Evolutionary conservation across 2,797 vertebrate genomes (phyloP).

Genomic region (Premnoplex brunnescens): DNA sequence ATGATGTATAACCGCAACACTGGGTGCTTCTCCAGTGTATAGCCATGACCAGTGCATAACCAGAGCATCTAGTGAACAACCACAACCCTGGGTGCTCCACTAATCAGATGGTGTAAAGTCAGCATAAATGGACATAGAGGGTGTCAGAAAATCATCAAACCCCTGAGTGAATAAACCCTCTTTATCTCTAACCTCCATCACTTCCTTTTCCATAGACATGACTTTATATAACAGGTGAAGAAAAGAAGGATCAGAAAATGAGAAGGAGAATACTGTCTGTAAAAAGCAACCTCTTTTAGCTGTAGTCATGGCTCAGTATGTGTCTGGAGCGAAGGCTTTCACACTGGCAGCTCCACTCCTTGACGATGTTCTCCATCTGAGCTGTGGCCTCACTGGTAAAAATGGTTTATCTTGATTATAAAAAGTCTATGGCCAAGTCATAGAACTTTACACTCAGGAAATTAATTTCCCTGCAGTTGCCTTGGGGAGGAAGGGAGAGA

Average conservation of each 20-base stretch:
- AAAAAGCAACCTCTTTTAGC: background rate
- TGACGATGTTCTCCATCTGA: background rate
- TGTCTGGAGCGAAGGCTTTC: background rate
- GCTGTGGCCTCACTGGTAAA: background rate
- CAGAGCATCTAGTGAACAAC: background rate
- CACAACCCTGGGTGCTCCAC: accelerated
- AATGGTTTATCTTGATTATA: background rate
- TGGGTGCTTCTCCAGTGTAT: background rate
- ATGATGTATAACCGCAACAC: background rate
- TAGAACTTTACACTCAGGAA: background rate
- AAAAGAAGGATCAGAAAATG: background rate
- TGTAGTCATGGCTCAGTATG: background rate
- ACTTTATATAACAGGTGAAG: background rate
- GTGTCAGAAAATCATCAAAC: background rate
- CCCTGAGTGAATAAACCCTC: background rate
- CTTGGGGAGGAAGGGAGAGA: accelerated
- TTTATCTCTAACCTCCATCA: background rate
- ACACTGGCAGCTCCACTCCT: background rate
- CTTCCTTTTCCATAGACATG: background rate
- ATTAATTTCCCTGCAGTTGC: background rate
- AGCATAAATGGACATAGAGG: background rate
- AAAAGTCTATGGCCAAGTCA: background rate
- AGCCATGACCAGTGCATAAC: background rate
- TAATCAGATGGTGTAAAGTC: background rate
- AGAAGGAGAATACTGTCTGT: background rate